These are phyloP conservation scores for Engraulis encrasicolus DNA, from an alignment of 2,113 vertebrate genomes.

Conservation along the genomic window DNA sequence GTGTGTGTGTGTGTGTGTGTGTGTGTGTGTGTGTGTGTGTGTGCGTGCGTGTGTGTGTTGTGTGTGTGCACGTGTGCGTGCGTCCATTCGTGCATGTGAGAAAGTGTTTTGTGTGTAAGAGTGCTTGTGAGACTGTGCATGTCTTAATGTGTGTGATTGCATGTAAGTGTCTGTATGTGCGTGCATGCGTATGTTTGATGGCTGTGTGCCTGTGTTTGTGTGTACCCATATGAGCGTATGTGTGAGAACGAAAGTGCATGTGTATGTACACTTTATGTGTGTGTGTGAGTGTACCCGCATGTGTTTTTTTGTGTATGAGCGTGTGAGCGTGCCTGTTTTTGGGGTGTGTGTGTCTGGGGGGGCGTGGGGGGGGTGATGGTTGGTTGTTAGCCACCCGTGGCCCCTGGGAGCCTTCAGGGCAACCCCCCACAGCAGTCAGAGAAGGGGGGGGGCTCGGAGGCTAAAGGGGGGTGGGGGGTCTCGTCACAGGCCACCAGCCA, in stretches of 20 bases:
- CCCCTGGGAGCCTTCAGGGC: background rate
- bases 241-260: background rate
- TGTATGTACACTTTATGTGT: too few relatives aligned
- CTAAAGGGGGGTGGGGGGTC: background rate
- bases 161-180: background rate
- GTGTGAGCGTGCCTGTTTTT: background rate
- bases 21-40: background rate
- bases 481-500: constrained; percentile 8
- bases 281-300: background rate
- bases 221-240: background rate
- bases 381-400: too few relatives aligned
- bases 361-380: background rate
- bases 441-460: background rate
- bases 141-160: background rate
- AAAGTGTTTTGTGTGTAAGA: too few relatives aligned
- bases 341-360: background rate
- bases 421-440: background rate
- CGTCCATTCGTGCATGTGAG: too few relatives aligned
- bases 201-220: background rate
- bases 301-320: background rate
- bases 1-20: background rate
- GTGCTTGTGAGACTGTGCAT: background rate
- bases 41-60: background rate
- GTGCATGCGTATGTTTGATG: background rate
- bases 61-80: background rate